These are phyloP conservation scores for Halichoeres trimaculatus DNA, from an alignment of 2,113 vertebrate species.

Conservation along the genomic window DNA sequence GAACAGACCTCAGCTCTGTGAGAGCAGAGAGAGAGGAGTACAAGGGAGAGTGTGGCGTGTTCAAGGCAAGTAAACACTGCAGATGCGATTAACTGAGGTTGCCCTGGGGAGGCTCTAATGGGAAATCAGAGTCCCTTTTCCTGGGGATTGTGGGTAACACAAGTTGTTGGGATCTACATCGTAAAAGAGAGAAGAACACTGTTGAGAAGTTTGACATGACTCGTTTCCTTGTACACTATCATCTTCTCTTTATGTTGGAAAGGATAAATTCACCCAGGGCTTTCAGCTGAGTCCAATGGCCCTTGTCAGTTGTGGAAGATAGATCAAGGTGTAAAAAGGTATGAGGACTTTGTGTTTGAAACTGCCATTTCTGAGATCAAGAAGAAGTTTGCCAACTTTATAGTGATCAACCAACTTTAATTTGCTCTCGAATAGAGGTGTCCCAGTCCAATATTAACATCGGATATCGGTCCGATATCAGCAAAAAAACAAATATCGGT, in stretches of 20 bases:
- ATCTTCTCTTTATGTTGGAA: neutral
- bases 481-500: no score
- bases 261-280: neutral
- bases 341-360: no score
- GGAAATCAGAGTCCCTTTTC: constrained; percentile 58
- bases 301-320: neutral
- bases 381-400: no score
- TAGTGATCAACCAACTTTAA: no score
- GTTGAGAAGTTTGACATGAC: constrained; percentile 10
- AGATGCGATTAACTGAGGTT: constrained; percentile 50
- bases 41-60: constrained; percentile 15
- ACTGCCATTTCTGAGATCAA: neutral
- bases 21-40: constrained; percentile 1
- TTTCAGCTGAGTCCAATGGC: neutral
- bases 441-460: no score
- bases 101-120: constrained; percentile 48
- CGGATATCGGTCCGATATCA: no score
- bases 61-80: constrained; percentile 47
- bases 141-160: constrained; percentile 30
- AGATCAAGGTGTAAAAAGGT: neutral
- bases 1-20: constrained; percentile 23
- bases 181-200: neutral
- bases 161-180: neutral
- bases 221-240: constrained; percentile 4
- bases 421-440: no score